Percentiles rank a stretch among this genome's conserved stretches.
These are phyloP conservation scores for Notothenia coriiceps DNA, from an alignment of 2,113 vertebrate genomes.

Conservation along the genomic window DNA sequence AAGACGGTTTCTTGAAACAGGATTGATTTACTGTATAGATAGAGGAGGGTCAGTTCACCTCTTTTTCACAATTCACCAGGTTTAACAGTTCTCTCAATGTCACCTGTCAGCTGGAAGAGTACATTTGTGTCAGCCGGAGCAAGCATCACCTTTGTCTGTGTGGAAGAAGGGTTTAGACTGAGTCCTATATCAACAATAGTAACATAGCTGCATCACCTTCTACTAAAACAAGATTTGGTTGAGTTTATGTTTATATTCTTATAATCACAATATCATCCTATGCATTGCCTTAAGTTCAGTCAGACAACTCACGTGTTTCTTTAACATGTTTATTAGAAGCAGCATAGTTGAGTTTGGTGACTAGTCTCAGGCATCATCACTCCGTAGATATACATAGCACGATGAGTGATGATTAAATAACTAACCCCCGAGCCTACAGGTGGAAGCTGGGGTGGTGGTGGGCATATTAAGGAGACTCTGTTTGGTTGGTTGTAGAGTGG, in stretches of 20 bases:
- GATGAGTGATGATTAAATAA: no score
- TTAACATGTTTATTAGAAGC: no score
- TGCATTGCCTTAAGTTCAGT: background rate
- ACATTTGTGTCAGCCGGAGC: constrained; percentile 16
- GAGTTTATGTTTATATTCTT: background rate
- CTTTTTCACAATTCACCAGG: constrained; percentile 26
- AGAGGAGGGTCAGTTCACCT: background rate
- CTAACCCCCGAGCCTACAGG: no score
- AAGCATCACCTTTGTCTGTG: background rate
- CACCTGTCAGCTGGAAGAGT: constrained; percentile 10
- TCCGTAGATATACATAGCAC: no score
- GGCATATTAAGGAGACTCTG: no score
- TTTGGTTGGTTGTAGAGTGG: no score
- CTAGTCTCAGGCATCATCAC: no score
- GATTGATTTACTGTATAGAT: background rate
- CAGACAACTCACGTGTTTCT: no score
- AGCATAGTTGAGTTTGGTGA: no score
- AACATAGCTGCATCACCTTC: background rate
- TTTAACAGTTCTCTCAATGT: constrained; percentile 31
- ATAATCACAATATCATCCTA: background rate
- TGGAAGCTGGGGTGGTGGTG: no score
- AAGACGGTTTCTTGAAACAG: background rate
- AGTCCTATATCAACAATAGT: background rate
- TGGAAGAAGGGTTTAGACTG: background rate
- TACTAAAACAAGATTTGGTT: background rate